Conservation (phyloP, 2,113 vertebrate species). For the Alligator sinensis region DNA sequence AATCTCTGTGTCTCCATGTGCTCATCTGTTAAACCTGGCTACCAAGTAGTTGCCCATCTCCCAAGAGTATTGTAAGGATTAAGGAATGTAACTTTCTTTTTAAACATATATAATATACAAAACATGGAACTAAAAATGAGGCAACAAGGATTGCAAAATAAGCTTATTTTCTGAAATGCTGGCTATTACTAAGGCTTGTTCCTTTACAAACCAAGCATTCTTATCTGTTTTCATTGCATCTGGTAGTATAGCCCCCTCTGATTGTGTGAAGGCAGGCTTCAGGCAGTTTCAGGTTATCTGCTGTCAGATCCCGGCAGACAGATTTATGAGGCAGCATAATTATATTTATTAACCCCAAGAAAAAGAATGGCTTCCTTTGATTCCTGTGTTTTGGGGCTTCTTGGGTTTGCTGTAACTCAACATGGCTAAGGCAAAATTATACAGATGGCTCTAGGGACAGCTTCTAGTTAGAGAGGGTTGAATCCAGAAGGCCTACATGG, state of each 20-base stretch:
- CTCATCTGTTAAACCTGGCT: not conserved
- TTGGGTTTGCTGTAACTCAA: not conserved
- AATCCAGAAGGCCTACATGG: not conserved
- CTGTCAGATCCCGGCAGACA: not conserved
- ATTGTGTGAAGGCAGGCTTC: not conserved
- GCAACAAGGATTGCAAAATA: not conserved
- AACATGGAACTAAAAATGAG: not conserved
- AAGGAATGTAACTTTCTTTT: not conserved
- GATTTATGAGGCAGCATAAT: not conserved
- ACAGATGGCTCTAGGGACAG: not conserved
- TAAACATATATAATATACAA: not conserved
- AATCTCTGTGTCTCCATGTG: not conserved
- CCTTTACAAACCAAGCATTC: not conserved
- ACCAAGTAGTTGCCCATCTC: not conserved
- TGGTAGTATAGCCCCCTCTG: not conserved
- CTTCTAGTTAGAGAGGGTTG: not conserved
- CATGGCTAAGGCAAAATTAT: fast-evolving
- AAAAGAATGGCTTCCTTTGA: not conserved
- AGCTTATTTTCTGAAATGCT: not conserved
- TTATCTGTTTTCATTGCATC: not conserved
- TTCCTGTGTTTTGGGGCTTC: not conserved
- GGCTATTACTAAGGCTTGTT: not conserved
- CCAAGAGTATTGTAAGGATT: not conserved
- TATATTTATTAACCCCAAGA: not conserved
- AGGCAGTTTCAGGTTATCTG: not conserved